Percentiles rank a stretch among this genome's conserved stretches.
Evolutionary conservation across 2,797 vertebrate genomes (phyloP).

Genomic region (Xerus rutilus): DNA sequence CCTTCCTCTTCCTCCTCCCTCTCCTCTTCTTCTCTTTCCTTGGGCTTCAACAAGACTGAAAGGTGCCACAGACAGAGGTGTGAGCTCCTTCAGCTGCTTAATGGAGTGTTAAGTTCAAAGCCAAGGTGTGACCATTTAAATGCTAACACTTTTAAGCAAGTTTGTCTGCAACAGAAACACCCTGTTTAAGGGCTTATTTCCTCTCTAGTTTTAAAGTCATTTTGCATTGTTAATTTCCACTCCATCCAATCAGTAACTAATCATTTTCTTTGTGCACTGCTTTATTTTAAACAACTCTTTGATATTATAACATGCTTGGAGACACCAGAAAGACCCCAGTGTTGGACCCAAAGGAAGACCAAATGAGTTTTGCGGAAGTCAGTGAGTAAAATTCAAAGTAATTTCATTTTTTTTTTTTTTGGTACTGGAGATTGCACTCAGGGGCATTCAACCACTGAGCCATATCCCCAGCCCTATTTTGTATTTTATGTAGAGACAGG

Average conservation of each 20-base stretch:
- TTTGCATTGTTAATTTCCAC: constrained; percentile 72
- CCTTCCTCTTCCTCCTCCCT: neutral
- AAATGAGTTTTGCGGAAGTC: neutral
- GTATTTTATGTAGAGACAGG: no score
- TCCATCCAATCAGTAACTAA: neutral
- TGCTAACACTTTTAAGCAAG: constrained; percentile 69
- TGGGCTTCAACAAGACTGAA: constrained; percentile 36
- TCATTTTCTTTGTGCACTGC: neutral
- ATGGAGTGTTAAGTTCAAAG: constrained; percentile 80
- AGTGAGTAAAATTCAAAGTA: neutral
- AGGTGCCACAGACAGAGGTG: constrained; percentile 60
- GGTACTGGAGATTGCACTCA: no score
- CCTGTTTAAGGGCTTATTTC: neutral
- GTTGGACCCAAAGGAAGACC: neutral
- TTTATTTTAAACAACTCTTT: constrained; percentile 45
- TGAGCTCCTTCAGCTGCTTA: constrained; percentile 72
- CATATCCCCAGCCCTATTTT: no score
- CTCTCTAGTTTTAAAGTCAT: neutral
- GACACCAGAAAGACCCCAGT: neutral
- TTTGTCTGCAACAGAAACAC: constrained; percentile 56
- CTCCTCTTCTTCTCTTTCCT: neutral
- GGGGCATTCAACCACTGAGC: no score
- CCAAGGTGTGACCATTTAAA: constrained; percentile 74
- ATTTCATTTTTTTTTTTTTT: neutral
- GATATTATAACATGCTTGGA: neutral